Base-by-base conservation (phyloP, 2,113 vertebrate genomes). In the Perca schrenkii region DNA sequence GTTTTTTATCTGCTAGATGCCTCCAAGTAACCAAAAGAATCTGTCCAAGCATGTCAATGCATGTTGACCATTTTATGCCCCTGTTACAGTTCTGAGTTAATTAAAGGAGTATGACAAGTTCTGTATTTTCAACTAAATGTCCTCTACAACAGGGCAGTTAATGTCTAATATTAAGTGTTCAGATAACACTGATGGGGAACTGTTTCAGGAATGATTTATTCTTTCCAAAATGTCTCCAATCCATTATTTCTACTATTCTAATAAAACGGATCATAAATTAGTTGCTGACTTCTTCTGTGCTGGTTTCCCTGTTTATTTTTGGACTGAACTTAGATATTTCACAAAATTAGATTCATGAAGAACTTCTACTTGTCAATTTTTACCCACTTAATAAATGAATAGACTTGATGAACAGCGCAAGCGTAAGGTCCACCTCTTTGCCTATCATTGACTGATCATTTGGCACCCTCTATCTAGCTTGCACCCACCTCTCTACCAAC, bases 281-380 rank as follows among this genome's bases (percentile, higher is more conserved):
- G 40, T 8, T 53, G 19, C 7, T 34, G 57, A 58, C 13, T 49
- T 60, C 31, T 36, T 60, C 17, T 64, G 5, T 49, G 25, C 21
- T 67, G 56, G 34, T 49, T 64, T 14, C 36, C 25, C 8, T 34
- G 28, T 54, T 74, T 53, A 77, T 69, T 47, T 61, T 50, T 60
- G 4, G 3, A 40, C 36, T 40, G 8, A 73, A 65, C 40, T 52
- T 63, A 58, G 40, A 68, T 15, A n/a, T 68, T 72, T 75, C 46
- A 67, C 21, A 61, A 31, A 34, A 53, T 46, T 36, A 15, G 2
- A 66, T 43, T 60, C 3, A 61, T 53, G 11, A 34, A 8, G 15
- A 28, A 7, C 14, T 17, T 21, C 28, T 70, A 62, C 56, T 15
- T n/a, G 21, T 80, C 12, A 80, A 57, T 75, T 82, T 75, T 90